Evolutionary conservation across 2,113 vertebrate species (phyloP).

Genomic region (Nycticebus coucang): DNA sequence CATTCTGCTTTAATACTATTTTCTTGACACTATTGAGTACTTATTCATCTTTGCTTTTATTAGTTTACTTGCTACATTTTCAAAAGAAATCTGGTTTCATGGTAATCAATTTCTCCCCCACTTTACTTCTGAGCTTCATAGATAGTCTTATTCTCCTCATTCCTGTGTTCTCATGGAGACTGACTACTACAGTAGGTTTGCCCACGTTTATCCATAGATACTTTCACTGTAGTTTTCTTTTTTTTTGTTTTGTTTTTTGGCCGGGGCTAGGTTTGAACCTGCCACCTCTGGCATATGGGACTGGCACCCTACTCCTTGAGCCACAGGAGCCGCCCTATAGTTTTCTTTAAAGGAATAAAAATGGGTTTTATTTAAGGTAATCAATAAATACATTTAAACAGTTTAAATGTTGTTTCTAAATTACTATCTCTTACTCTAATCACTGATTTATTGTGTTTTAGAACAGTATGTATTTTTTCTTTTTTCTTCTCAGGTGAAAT

Average conservation of each 20-base stretch:
- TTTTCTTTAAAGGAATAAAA: conserved; percentile 2
- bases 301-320: too few species aligned
- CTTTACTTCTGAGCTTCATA: background rate
- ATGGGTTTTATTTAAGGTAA: background rate
- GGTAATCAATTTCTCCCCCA: background rate
- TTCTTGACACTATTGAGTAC: background rate
- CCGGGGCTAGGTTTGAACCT: too few species aligned
- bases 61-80: conserved; percentile 15
- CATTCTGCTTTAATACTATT: background rate
- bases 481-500: conserved; percentile 76
- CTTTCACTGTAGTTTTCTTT: background rate
- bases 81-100: background rate
- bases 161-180: background rate
- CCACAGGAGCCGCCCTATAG: too few species aligned
- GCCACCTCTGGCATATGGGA: too few species aligned
- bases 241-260: too few species aligned
- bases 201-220: background rate
- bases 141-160: background rate
- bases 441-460: background rate
- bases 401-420: conserved; percentile 32
- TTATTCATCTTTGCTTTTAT: background rate
- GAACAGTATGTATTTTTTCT: background rate
- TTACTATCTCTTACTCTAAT: background rate
- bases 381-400: background rate
- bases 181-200: background rate